These are phyloP conservation scores for Paradoxurus hermaphroditus DNA, from an alignment of 2,113 vertebrate species.

Conservation along the genomic window DNA sequence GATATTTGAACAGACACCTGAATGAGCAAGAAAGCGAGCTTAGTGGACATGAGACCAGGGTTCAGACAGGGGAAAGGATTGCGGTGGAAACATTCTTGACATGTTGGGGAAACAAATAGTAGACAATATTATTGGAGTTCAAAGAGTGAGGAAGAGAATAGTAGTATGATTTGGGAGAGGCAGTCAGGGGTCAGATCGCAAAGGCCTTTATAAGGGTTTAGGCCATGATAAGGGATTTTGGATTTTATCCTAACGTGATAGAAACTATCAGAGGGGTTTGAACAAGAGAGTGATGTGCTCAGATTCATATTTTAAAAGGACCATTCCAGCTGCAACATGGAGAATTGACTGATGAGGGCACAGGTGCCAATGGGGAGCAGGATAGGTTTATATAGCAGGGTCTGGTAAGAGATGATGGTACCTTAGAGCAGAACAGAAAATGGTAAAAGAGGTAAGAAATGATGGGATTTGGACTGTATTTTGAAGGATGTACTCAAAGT, in stretches of 20 bases:
- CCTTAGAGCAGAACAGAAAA: background rate
- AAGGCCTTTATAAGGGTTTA: background rate
- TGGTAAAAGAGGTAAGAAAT: background rate
- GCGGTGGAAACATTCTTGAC: background rate
- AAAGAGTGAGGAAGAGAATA: background rate
- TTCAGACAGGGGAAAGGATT: background rate
- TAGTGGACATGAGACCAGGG: background rate
- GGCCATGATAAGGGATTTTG: background rate
- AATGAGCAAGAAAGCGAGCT: background rate
- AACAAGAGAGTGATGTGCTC: background rate
- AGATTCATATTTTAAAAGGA: background rate
- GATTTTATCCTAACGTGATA: background rate
- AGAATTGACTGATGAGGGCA: background rate
- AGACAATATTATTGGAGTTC: background rate
- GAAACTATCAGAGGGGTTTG: background rate
- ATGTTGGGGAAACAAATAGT: background rate
- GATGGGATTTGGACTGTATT: background rate
- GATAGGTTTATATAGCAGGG: background rate
- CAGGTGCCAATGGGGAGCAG: background rate
- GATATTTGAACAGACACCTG: background rate
- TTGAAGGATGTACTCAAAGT: background rate
- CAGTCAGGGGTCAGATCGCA: background rate
- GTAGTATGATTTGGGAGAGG: background rate
- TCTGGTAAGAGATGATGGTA: background rate
- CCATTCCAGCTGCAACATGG: background rate